Conservation (phyloP, 2,797 vertebrate species). For the Phalanger gymnotis region DNA sequence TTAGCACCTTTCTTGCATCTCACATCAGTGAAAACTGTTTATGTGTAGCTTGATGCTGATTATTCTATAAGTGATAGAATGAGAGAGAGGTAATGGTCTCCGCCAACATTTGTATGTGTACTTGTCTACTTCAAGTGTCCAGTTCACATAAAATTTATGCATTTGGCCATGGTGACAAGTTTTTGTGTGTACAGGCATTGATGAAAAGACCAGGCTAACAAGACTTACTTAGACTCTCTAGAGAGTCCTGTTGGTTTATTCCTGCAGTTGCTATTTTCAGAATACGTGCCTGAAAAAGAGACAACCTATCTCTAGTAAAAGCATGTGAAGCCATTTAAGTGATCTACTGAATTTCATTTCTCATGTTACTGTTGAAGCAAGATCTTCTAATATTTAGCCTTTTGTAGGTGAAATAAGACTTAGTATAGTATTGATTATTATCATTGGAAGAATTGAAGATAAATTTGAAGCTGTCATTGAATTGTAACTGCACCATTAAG, state of each 20-base stretch:
- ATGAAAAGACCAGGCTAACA: background rate
- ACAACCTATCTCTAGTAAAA: background rate
- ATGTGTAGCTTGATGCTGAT: background rate
- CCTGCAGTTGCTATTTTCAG: accelerated
- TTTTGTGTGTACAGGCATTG: accelerated
- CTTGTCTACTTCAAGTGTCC: background rate
- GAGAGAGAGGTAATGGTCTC: background rate
- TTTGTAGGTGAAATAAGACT: background rate
- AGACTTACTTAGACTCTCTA: background rate
- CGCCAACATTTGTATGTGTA: background rate
- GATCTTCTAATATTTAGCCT: background rate
- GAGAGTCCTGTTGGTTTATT: too few species aligned
- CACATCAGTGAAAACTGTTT: background rate
- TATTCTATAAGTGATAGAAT: background rate
- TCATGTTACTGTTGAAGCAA: background rate
- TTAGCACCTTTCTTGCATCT: background rate
- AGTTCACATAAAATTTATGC: background rate
- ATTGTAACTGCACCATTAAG: slow-evolving; percentile 26
- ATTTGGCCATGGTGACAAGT: accelerated
- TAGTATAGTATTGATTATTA: slow-evolving; percentile 19
- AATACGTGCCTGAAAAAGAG: background rate
- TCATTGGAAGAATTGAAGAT: slow-evolving; percentile 20
- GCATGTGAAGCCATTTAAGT: accelerated
- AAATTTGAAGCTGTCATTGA: slow-evolving; percentile 39
- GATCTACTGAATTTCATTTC: background rate